Base-by-base conservation (phyloP, 2,797 vertebrate species). In the Salarias fasciatus region DNA sequence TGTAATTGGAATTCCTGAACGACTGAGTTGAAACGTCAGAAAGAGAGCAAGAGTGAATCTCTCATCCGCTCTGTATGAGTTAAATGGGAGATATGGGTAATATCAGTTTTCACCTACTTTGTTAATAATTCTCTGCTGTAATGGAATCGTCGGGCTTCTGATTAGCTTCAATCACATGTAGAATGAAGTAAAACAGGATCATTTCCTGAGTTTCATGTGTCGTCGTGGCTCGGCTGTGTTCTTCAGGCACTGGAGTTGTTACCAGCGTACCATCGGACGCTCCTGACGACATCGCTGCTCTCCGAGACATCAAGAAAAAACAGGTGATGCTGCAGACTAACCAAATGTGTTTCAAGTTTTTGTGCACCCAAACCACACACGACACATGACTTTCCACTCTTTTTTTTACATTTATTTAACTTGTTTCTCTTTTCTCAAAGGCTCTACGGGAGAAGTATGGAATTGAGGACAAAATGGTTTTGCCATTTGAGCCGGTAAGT, bases 261-360 rank as follows among this genome's bases (percentile, higher is more conserved):
- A 96, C 96, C 48, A 97, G 98, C 11, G 98, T 99, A 59, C 98
- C 97, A 5, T 99, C 97, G 3, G 98, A 99, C 72, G 90, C 97
- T 36, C 97, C 98, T 0, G 98, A 99, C 91, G 98, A 99, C 80
- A 91, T 97, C 38, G 94, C 96, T 59, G 97, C 98, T 50, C 90
- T 99, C 59, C 93, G 95, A 81, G 98, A 99, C 85, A 70, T 99
- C 80, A 99, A 98, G 84, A 99, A 98, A 86, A 99, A 99, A 75
- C 95, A 94, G 91, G 98, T 96, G 63, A 80, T 15, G 3, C 56
- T 8, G 36, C 8, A 40, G 7, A n/a, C 18, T 18, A 24, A 18
- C 18, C 18, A 24, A 24, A 24, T 24, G 18, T 24, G 18, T 24
- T 24, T 24, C 18, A 24, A 24, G 18, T 24, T 24, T 24, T 24